Percentiles rank a stretch among this genome's conserved stretches.
Conservation (phyloP, 2,888 invertebrate genomes). For the Rhimphoctona megacephalus region DNA sequence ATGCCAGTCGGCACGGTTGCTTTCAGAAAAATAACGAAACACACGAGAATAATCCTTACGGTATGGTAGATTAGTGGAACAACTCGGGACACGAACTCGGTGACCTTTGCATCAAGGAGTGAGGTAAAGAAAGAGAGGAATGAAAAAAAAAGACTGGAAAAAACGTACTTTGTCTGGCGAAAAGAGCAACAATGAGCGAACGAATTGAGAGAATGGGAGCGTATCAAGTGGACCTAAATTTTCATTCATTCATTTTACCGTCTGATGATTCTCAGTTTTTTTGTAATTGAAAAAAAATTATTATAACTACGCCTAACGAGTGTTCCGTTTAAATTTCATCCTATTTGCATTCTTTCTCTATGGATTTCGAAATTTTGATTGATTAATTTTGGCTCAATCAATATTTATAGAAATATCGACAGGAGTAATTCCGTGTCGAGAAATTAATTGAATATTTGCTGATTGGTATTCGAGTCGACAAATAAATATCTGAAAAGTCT, state of each 20-base stretch:
- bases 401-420: neutral
- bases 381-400: neutral
- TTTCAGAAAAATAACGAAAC: constrained; percentile 39
- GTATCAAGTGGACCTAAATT: constrained; percentile 3
- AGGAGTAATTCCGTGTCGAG: neutral
- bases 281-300: neutral
- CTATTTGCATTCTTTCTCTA: neutral
- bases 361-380: neutral
- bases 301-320: neutral
- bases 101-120: constrained; percentile 16
- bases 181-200: constrained; percentile 16
- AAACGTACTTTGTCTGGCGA: neutral
- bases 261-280: neutral
- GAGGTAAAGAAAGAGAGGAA: neutral
- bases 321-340: neutral
- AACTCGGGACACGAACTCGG: constrained; percentile 27
- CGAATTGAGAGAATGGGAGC: neutral
- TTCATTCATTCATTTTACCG: neutral
- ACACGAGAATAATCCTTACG: constrained; percentile 34
- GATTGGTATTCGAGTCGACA: neutral
- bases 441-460: constrained; percentile 26
- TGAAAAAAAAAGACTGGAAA: neutral
- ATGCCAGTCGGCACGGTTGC: constrained; percentile 14
- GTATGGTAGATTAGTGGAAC: constrained; percentile 45
- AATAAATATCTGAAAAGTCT: neutral